Evolutionary conservation across 2,888 invertebrate species (phyloP), one percentile per base, ranked within the genome.

Genomic region (Polyploca ridens): DNA sequence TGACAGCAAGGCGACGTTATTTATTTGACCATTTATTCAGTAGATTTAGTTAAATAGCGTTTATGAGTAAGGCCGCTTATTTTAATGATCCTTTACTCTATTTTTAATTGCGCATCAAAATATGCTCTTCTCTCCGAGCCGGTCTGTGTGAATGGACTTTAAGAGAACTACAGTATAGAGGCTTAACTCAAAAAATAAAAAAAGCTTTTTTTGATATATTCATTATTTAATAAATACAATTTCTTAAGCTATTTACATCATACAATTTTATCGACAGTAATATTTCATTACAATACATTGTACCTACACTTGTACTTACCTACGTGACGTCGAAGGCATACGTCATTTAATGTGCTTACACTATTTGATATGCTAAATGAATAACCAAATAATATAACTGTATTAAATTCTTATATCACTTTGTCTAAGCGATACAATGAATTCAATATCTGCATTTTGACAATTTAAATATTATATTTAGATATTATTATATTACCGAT

Each of bases 221-320:
- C 46, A 46, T 46, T n/a, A n/a, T 46, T 46, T n/a, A 46, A n/a
- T 46, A n/a, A 46, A 46, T 46, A 46, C 46, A n/a, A n/a, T 46
- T 46, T n/a, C n/a, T 46, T 46, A n/a, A 5, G 10, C 3, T n/a
- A 46, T 46, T n/a, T n/a, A n/a, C n/a, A 46, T 46, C 5, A 6
- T 0, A 46, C 6, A 46, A n/a, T 6, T 1, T 46, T 46, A n/a
- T 6, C n/a, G 46, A n/a, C 46, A 46, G n/a, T 46, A n/a, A n/a
- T 10, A n/a, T n/a, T 44, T 14, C 1, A n/a, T 46, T 46, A 46
- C 13, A 13, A 13, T 41, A 41, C 41, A 41, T 13, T 41, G 41
- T 41, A 4, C 10, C 38, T 10, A 38, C 38, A 7, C 6, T 10
- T 46, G 2, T 4, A 46, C 10, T 5, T 46, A 46, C 1, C 0